Evolutionary conservation across 2,888 invertebrate genomes (phyloP), one percentile per base, ranked within the genome.

Genomic region (Syrista parreyssii): DNA sequence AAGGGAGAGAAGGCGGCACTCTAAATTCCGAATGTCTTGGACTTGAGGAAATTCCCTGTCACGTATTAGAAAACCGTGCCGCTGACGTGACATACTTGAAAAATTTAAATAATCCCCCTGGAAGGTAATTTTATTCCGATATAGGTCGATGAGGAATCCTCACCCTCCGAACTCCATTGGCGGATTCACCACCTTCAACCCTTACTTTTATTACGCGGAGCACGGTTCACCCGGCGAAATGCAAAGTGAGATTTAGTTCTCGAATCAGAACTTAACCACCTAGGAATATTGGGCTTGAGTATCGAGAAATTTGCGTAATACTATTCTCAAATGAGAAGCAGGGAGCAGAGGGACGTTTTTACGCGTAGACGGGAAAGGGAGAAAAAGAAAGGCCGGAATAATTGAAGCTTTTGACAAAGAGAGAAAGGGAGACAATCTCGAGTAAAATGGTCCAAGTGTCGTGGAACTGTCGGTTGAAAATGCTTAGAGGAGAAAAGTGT

Each of bases 61-160:
- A 55, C 55, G 55, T 55, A 55, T 81, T 82, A 75, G 76, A 83
- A 82, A 81, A 78, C 78, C 78, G 80, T 78, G 82, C 77, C 76
- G 73, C 73, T 75, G 69, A 74, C 75, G 77, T 68, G 68, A 72
- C 74, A 78, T 78, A 79, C 77, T 80, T 74, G 78, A 79, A 75
- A 80, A 79, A 79, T 80, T 76, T 84, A 80, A 83, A 85, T 85
- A 85, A 85, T 85, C 84, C 80, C 81, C 75, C 23, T 23, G 55
- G 33, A 74, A 78, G 79, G 84, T 84, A 83, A 84, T 84, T 85
- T 81, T 83, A 82, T 83, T 84, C 81, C 85, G 78, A 82, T 81
- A 84, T 85, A 85, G 84, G 85, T 85, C 83, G 83, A 81, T 77
- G 80, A 81, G 79, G 79, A 80, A 40, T 77, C 79, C 69, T 72